Evolutionary conservation across 2,888 invertebrate species (phyloP).

Genomic region (Platycheirus albimanus): DNA sequence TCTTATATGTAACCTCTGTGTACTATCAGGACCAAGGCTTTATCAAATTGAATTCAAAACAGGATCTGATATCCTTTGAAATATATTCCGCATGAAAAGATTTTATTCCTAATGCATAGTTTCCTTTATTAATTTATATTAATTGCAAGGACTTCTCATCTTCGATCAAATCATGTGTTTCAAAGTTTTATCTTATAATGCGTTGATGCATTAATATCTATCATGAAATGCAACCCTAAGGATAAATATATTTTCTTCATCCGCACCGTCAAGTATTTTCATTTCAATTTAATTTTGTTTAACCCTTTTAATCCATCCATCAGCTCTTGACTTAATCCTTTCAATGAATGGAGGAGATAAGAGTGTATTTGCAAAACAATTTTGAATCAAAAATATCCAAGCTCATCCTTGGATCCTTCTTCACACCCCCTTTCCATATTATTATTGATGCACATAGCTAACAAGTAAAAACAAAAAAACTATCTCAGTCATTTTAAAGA

Average conservation of each 20-base stretch:
- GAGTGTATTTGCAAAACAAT: constrained; percentile 19
- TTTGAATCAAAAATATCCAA: constrained; percentile 19
- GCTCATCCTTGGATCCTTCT: constrained; percentile 20
- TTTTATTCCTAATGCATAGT: too few relatives aligned
- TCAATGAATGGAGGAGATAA: too few relatives aligned
- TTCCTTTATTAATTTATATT: too few relatives aligned
- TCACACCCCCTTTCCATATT: neutral
- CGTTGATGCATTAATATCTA: constrained; percentile 19
- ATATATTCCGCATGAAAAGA: too few relatives aligned
- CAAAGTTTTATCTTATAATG: constrained; percentile 16
- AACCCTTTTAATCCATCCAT: constrained; percentile 5
- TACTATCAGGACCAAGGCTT: too few relatives aligned
- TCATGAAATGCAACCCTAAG: constrained; percentile 4
- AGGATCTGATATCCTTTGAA: too few relatives aligned
- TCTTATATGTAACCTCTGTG: too few relatives aligned
- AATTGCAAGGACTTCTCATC: too few relatives aligned
- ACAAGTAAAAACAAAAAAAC: neutral
- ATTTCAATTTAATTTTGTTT: neutral
- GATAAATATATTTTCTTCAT: neutral
- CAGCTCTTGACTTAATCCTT: constrained; percentile 18
- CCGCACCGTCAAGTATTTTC: neutral
- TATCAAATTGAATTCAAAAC: too few relatives aligned
- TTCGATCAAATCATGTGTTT: too few relatives aligned
- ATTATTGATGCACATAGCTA: neutral
- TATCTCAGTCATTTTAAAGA: constrained; percentile 9